Percentiles rank a stretch among this genome's conserved stretches.
Evolutionary conservation across 2,888 invertebrate genomes (phyloP).

Genomic region (Beris morrisii): DNA sequence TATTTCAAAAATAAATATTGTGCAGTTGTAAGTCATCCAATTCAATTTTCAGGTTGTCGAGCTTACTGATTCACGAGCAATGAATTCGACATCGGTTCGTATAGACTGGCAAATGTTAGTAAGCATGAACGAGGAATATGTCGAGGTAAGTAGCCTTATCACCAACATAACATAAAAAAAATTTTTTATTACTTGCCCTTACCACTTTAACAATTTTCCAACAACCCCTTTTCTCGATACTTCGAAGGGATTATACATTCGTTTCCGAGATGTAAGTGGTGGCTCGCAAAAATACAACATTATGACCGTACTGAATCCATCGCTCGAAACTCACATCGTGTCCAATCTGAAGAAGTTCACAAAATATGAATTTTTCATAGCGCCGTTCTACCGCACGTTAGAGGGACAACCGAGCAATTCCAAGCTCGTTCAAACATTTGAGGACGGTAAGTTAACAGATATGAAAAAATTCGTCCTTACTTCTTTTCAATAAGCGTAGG

Average conservation of each 20-base stretch:
- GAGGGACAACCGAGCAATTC: slow-evolving; percentile 94
- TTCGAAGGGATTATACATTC: slow-evolving; percentile 65
- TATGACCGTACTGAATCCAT: slow-evolving; percentile 64
- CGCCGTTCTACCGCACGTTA: slow-evolving; percentile 81
- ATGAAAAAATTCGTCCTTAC: slow-evolving; percentile 2
- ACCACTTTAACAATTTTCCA: neutral
- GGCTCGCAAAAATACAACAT: slow-evolving; percentile 67
- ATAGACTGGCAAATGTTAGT: slow-evolving; percentile 59
- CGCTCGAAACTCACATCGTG: slow-evolving; percentile 67
- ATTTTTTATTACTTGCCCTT: slow-evolving; percentile 22
- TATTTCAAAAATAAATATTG: no score
- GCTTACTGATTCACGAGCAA: slow-evolving; percentile 62
- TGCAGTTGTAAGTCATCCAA: no score
- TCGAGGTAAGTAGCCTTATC: slow-evolving; percentile 48
- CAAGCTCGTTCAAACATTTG: slow-evolving; percentile 78
- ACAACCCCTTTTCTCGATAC: neutral
- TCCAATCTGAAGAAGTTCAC: slow-evolving; percentile 76
- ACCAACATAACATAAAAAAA: neutral
- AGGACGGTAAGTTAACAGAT: slow-evolving; percentile 66
- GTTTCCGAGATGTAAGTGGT: slow-evolving; percentile 66
- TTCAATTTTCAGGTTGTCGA: slow-evolving; percentile 65
- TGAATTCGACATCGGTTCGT: slow-evolving; percentile 61
- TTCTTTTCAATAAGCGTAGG: neutral
- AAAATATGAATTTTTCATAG: slow-evolving; percentile 84
- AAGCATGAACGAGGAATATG: slow-evolving; percentile 54